A percentile compares a stretch with the other conserved stretches of the same genome.
phyloP scores from a whole-genome alignment of 1,140 invertebrate genomes.

The Drosophila pachea region DNA sequence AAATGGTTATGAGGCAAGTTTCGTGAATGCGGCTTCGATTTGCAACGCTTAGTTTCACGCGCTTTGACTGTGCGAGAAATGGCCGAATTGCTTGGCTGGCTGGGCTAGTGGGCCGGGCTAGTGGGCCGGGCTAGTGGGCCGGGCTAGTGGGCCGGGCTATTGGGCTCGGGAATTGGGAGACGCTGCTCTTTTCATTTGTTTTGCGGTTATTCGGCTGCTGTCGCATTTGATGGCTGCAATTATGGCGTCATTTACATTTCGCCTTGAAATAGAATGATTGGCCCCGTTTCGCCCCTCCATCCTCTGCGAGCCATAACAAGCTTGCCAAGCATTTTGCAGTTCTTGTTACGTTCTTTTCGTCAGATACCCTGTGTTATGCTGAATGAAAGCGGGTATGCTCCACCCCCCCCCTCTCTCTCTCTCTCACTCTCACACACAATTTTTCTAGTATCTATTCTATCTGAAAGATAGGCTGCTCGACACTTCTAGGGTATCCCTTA shows the following conservation, averaged over 20 bases:
- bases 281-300: neutral
- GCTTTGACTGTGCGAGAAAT: conserved; percentile 26
- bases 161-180: conserved; percentile 25
- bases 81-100: too few species aligned
- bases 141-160: too few species aligned
- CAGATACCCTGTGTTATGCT: conserved; percentile 6
- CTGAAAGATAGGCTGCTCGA: too few species aligned
- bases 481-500: too few species aligned
- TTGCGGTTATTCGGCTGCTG: conserved; percentile 21
- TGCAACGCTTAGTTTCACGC: conserved; percentile 71
- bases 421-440: neutral
- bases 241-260: conserved; percentile 75
- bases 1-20: conserved; percentile 21
- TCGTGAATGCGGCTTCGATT: conserved; percentile 44
- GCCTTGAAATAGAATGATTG: conserved; percentile 56
- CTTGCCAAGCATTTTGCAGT: conserved; percentile 34
- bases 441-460: too few species aligned
- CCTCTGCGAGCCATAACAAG: neutral
- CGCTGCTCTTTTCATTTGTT: conserved; percentile 35
- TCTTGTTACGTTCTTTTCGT: conserved; percentile 40
- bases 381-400: neutral
- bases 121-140: too few species aligned
- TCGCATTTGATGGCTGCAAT: conserved; percentile 70
- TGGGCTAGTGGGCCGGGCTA: neutral
- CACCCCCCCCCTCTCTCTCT: neutral